Conservation (phyloP, 2,888 invertebrate genomes). For the Dorcus hopei region DNA sequence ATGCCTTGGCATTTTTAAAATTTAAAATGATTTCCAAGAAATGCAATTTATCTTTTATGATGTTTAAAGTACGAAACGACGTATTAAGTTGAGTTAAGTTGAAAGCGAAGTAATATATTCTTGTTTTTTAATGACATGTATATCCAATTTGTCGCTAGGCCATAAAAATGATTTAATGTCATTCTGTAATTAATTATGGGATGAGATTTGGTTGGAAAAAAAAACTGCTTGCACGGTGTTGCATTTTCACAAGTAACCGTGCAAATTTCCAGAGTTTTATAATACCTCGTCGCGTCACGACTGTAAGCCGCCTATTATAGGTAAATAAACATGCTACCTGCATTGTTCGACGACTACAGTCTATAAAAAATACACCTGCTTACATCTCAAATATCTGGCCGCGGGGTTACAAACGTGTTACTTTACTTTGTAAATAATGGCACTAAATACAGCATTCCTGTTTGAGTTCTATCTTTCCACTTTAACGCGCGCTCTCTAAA, state of each 20-base stretch:
- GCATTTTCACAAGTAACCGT: background rate
- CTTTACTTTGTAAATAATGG: constrained; percentile 14
- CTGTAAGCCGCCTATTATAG: constrained; percentile 14
- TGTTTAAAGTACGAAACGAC: no score
- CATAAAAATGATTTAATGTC: no score
- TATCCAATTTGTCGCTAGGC: no score
- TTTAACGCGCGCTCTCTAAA: no score
- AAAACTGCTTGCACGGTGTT: background rate
- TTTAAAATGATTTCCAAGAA: no score
- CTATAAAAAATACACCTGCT: constrained; percentile 25
- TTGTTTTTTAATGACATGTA: no score
- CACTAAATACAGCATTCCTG: constrained; percentile 1
- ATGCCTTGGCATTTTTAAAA: no score
- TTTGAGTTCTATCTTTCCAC: background rate
- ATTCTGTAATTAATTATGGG: no score
- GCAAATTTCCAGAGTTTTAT: background rate
- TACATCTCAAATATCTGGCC: constrained; percentile 25
- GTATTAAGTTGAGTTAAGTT: no score
- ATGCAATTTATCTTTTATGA: no score
- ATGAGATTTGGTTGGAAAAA: no score
- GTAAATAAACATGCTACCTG: constrained; percentile 21
- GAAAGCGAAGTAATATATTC: no score
- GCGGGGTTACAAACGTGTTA: constrained; percentile 20
- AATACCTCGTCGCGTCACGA: constrained; percentile 4
- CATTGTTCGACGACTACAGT: constrained; percentile 25